A percentile compares a stretch with the other conserved stretches of the same genome.
phyloP scores from a whole-genome alignment of 2,797 vertebrate species.

The Monodelphis domestica region DNA sequence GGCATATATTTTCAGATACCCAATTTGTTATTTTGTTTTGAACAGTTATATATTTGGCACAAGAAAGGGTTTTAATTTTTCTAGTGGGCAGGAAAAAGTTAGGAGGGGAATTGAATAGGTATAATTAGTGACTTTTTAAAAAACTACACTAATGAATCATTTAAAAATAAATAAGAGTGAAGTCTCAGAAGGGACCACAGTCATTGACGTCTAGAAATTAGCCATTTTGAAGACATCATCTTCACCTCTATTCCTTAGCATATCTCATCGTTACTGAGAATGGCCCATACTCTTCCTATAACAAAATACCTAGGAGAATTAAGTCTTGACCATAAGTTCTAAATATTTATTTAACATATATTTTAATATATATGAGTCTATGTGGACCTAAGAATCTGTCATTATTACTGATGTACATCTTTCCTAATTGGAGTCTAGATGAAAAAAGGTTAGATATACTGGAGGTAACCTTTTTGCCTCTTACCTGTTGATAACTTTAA shows the following conservation, averaged over 20 bases:
- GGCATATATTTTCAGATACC: not conserved
- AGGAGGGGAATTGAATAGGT: not conserved
- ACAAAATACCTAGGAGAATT: no score
- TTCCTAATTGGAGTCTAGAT: not conserved
- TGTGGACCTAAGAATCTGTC: not conserved
- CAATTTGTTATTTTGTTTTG: not conserved
- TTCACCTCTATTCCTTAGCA: not conserved
- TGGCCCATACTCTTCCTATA: no score
- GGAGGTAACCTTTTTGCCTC: not conserved
- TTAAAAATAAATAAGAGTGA: not conserved
- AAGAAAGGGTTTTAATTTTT: not conserved
- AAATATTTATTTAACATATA: no score
- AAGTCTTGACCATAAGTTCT: no score
- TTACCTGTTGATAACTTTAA: not conserved
- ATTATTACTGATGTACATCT: not conserved
- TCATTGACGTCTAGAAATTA: not conserved
- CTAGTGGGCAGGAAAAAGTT: not conserved
- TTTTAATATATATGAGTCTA: no score
- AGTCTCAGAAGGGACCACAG: not conserved
- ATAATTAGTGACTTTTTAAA: not conserved
- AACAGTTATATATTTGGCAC: not conserved
- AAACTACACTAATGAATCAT: not conserved
- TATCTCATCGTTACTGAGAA: no score
- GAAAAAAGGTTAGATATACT: no score
- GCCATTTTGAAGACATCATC: not conserved